phyloP scores from a whole-genome alignment of 1,140 invertebrate genomes.

The Araneus ventricosus region DNA sequence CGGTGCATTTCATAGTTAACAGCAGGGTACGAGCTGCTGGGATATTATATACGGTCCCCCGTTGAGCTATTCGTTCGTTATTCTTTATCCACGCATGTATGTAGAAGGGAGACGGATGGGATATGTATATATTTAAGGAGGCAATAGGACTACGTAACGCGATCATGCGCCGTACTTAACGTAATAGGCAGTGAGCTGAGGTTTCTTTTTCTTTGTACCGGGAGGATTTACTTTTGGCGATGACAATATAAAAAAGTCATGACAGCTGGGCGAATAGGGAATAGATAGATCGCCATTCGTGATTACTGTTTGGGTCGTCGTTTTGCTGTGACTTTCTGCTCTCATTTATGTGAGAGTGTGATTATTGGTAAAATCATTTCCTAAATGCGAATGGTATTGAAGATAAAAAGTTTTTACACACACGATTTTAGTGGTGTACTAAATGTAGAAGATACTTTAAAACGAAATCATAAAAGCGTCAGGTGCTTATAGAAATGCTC shows the following conservation, averaged over 20 bases:
- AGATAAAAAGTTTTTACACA: too few relatives aligned
- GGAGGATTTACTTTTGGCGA: neutral
- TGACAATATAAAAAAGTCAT: neutral
- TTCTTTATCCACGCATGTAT: constrained; percentile 30
- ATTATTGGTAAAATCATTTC: too few relatives aligned
- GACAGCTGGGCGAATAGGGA: neutral
- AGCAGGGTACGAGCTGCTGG: constrained; percentile 44
- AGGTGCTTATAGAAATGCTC: too few relatives aligned
- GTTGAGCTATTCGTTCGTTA: constrained; percentile 40
- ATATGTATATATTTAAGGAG: constrained; percentile 48
- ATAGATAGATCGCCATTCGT: neutral
- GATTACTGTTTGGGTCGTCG: neutral
- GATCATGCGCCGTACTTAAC: constrained; percentile 32
- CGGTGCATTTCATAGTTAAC: constrained; percentile 39
- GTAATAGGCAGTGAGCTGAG: constrained; percentile 23
- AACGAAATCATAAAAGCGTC: too few relatives aligned
- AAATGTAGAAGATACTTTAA: too few relatives aligned
- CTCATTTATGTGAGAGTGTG: too few relatives aligned
- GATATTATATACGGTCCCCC: constrained; percentile 66
- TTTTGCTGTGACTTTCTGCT: neutral
- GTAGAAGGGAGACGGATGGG: neutral
- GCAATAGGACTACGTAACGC: constrained; percentile 14
- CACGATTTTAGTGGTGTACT: too few relatives aligned
- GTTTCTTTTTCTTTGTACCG: neutral
- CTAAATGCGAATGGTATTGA: too few relatives aligned